phyloP scores from a whole-genome alignment of 2,797 vertebrate species.

The Bradypus variegatus region DNA sequence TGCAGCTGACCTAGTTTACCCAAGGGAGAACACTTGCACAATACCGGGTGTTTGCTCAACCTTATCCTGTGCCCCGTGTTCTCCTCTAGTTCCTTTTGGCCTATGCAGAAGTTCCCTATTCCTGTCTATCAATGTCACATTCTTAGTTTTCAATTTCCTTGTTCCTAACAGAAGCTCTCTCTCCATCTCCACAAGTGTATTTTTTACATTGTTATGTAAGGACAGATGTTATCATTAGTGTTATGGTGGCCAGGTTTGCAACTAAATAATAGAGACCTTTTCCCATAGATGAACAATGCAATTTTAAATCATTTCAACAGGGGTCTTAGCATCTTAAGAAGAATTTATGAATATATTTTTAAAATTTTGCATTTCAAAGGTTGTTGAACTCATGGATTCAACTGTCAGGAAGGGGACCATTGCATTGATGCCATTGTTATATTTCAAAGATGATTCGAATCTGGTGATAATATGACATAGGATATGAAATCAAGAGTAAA shows the following conservation, averaged over 20 bases:
- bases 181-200: neutral
- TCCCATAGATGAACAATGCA: neutral
- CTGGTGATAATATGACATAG: neutral
- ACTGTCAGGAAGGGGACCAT: neutral
- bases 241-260: neutral
- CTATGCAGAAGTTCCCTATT: too few species aligned
- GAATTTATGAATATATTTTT: constrained; percentile 42
- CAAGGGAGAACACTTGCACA: too few species aligned
- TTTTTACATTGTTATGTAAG: neutral
- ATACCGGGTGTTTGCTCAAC: too few species aligned
- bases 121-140: too few species aligned
- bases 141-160: too few species aligned
- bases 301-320: neutral
- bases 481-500: neutral
- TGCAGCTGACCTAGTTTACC: too few species aligned
- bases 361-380: constrained; percentile 27
- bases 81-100: too few species aligned
- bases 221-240: neutral
- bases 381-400: constrained; percentile 22
- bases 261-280: constrained; percentile 6
- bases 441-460: neutral
- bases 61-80: too few species aligned
- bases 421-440: neutral
- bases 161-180: neutral
- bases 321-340: neutral